Evolutionary conservation across 2,113 vertebrate species (phyloP), one percentile per base, ranked within the genome.

Genomic region (Melanocharis versteri): DNA sequence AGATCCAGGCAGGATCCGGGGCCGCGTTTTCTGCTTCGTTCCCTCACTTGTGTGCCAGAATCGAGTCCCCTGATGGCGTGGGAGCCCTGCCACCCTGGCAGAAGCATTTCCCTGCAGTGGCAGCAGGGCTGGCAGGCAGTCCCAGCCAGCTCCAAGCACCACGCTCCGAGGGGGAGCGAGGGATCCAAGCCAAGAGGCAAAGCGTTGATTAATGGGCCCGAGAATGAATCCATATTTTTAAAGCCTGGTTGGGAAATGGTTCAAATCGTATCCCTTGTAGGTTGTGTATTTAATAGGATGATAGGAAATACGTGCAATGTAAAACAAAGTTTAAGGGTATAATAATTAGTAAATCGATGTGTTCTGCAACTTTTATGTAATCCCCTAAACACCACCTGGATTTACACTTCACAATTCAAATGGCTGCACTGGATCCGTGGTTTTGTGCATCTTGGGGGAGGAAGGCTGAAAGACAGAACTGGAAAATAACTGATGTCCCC

Each of bases 101-200:
- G 12, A n/a, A 8, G 28, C 6, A 7, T 62, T 75, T 8, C n/a
- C 57, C 83, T 40, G 79, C 51, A 16, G 60, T 39, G 69, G 66
- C 83, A 86, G 65, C 28, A 18, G 27, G n/a, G 80, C 66, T 71
- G 83, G 79, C 80, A 72, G 64, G 28, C 24, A 7, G 68, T 35
- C 78, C 47, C 81, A 83, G 77, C 31, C n/a, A 12, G 30, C 77
- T 84, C 80, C 56, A 51, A 40, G 83, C 83, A 54, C 39, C 50
- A 28, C n/a, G n/a, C n/a, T n/a, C n/a, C n/a, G n/a, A 4, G 11
- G n/a, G 30, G 2, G 4, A 44, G 6, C 0, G 1, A 66, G 57
- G 61, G 69, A 85, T 37, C 47, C 8, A 5, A 56, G 83, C 60
- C 76, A 64, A 53, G 44, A 71, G 44, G 27, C 23, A 88, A 86